Evolutionary conservation across 2,113 vertebrate genomes (phyloP).

Genomic region (Mionectes macconnelli): DNA sequence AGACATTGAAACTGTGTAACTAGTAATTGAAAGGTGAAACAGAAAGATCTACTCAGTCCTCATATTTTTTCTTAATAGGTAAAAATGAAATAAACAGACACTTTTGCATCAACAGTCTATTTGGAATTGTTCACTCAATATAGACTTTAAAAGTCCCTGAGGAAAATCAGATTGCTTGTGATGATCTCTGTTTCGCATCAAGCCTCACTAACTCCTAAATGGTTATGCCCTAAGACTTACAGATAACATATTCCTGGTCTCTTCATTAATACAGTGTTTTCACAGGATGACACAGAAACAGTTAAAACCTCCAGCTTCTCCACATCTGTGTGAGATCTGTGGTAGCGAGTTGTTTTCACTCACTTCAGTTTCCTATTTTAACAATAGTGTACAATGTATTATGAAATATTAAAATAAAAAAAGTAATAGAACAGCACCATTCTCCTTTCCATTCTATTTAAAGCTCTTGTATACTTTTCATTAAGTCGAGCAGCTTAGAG

Average conservation of each 20-base stretch:
- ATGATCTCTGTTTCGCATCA: not conserved
- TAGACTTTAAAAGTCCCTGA: not conserved
- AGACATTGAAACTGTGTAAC: not conserved
- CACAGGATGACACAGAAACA: not conserved
- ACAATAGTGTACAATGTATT: not conserved
- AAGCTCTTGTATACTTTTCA: not conserved
- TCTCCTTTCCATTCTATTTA: not conserved
- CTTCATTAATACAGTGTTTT: not conserved
- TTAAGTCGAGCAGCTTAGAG: not conserved
- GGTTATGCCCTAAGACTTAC: not conserved
- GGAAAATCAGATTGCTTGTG: not conserved
- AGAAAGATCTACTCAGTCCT: not conserved
- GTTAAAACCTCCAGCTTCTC: not conserved
- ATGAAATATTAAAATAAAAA: not conserved
- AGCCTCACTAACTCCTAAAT: not conserved
- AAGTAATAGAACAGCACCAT: not conserved
- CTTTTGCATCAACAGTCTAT: not conserved
- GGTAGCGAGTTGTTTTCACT: not conserved
- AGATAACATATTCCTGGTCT: not conserved
- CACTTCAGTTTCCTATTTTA: not conserved
- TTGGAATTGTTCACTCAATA: not conserved
- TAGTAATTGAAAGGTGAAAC: not conserved
- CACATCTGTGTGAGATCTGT: not conserved
- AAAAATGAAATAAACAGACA: not conserved
- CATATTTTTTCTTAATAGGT: not conserved